Evolutionary conservation across 2,113 vertebrate genomes (phyloP), one percentile per base, ranked within the genome.

Genomic region (Pterocles orientalis): DNA sequence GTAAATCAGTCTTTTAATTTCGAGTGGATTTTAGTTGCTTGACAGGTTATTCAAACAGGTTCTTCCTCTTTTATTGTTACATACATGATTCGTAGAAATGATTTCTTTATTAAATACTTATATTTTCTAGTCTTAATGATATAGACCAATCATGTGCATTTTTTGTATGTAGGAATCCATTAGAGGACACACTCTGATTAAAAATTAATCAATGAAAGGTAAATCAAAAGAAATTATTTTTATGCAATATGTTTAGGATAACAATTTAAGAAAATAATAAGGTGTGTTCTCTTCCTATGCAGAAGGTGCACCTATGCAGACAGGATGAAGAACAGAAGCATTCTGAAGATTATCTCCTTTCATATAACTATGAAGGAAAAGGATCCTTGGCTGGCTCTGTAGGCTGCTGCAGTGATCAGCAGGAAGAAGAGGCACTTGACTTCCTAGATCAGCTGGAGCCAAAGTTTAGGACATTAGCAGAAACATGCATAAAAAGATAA

Each of bases 381-480:
- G 99, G 98, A 90, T 99, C 99, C 3, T 51, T 97, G 33, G 98
- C 99, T 13, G 98, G 99, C 65, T 99, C 99, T 4, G 98, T 99
- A 50, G 99, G 99, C 69, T 99, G 99, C 97, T 99, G 99, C 98
- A 99, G 98, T 56, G 98, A 99, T 66, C 91, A 96, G 36, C 98
- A 95, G 65, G 98, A 98, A 29, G 98, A 98, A 72, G 95, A 98
- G 12, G 98, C 97, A 6, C 97, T 99, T 53, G 98, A 99, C 92
- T 99, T 99, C 98, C 96, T 99, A 79, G 98, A 99, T 97, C 97
- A 98, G 18, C 98, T 99, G 58, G 99, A 99, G 86, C 98, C 99
- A 50, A 99, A 99, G 97, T 99, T 99, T 98, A 99, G 98, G 97
- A 98, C 98, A 57, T 98, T 99, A 71, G 98, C 98, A 96, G 98